Percentiles rank a stretch among this genome's conserved stretches.
phyloP scores from a whole-genome alignment of 2,888 invertebrate species.

The Schizaphis graminum region DNA sequence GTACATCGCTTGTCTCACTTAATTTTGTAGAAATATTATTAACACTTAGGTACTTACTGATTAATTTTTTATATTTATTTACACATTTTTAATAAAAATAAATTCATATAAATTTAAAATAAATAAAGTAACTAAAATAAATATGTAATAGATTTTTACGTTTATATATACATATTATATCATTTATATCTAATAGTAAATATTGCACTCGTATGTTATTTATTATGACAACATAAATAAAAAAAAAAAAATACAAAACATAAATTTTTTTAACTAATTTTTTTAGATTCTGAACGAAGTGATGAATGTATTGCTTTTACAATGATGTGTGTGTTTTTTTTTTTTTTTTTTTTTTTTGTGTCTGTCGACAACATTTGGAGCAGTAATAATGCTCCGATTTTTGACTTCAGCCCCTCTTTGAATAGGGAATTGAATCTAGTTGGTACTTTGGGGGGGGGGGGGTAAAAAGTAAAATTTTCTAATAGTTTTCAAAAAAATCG shows the following conservation, averaged over 20 bases:
- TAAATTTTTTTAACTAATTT: no score
- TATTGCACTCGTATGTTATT: not conserved
- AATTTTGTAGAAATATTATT: not conserved
- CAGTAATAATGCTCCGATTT: no score
- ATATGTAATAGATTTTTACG: not conserved
- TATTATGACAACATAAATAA: not conserved
- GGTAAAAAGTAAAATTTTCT: no score
- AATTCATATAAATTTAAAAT: not conserved
- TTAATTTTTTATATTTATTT: not conserved
- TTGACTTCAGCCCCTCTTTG: no score
- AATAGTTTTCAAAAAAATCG: no score
- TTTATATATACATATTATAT: not conserved
- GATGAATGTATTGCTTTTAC: no score
- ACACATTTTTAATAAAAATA: not conserved
- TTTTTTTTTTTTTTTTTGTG: no score
- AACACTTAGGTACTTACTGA: not conserved
- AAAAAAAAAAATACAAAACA: not conserved
- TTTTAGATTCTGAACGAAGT: no score
- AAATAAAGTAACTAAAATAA: not conserved
- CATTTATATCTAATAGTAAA: not conserved
- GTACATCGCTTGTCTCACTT: not conserved
- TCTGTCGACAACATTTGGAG: no score
- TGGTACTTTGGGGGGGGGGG: no score
- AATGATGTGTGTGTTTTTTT: no score
- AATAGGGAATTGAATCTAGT: no score